These are phyloP conservation scores for Phrixothrix hirtus DNA, from an alignment of 2,888 invertebrate species.

Conservation along the genomic window DNA sequence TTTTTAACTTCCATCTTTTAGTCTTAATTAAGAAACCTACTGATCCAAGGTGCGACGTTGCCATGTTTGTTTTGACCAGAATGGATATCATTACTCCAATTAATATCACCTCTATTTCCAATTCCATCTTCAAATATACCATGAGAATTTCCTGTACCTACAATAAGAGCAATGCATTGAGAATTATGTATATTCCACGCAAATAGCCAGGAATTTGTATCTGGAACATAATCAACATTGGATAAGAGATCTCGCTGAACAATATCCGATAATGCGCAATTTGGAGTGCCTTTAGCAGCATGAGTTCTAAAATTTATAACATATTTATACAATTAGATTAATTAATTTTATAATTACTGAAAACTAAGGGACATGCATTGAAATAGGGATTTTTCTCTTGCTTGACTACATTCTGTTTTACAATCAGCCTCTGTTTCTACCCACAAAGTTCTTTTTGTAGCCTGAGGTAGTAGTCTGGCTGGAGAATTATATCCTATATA, in stretches of 20 bases:
- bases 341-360: conserved; percentile 57
- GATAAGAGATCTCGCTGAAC: conserved; percentile 74
- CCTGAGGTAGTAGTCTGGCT: conserved; percentile 68
- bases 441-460: conserved; percentile 68
- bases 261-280: conserved; percentile 79
- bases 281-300: conserved; percentile 53
- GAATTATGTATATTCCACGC: conserved; percentile 80
- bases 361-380: conserved; percentile 79
- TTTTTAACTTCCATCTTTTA: background rate
- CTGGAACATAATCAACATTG: conserved; percentile 72
- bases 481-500: conserved; percentile 79
- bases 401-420: conserved; percentile 68
- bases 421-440: conserved; percentile 69
- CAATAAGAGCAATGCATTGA: conserved; percentile 58
- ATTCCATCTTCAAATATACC: background rate
- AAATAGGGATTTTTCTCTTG: conserved; percentile 62
- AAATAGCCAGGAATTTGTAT: conserved; percentile 72
- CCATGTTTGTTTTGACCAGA: background rate
- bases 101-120: background rate
- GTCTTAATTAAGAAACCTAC: conserved; percentile 2
- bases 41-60: conserved; percentile 1
- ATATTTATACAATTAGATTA: too few species aligned
- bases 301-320: conserved; percentile 40
- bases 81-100: background rate
- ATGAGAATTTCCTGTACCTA: conserved; percentile 1